phyloP scores from a whole-genome alignment of 2,888 invertebrate genomes.

The Prenolepis imparis region DNA sequence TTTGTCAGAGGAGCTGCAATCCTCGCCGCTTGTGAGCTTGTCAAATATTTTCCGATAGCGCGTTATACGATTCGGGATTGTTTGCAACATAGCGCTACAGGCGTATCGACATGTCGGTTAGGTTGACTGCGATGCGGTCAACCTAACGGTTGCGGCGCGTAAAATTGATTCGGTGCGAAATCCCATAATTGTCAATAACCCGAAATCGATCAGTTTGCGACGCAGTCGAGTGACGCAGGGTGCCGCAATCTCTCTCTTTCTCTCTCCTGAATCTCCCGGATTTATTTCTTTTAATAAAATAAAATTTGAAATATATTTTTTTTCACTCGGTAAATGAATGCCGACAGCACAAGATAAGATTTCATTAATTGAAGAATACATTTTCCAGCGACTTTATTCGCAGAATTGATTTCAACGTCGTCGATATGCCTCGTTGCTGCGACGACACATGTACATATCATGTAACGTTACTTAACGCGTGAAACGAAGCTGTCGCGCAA shows the following conservation, averaged over 20 bases:
- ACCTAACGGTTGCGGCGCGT: slow-evolving; percentile 36
- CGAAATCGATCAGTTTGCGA: slow-evolving; percentile 17
- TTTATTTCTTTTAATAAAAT: slow-evolving; percentile 1
- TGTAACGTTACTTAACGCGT: not conserved
- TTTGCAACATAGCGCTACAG: slow-evolving; percentile 32
- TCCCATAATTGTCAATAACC: slow-evolving; percentile 55
- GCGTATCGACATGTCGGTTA: slow-evolving; percentile 43
- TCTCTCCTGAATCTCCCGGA: not conserved
- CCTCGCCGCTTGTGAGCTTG: slow-evolving; percentile 24
- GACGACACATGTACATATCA: not conserved
- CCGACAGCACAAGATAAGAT: slow-evolving; percentile 22
- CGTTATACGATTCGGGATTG: slow-evolving; percentile 16
- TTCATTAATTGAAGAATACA: slow-evolving; percentile 30
- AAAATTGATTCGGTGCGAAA: slow-evolving; percentile 50
- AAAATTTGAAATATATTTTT: slow-evolving; percentile 20
- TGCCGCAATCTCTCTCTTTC: too few species aligned
- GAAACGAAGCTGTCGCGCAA: slow-evolving; percentile 36
- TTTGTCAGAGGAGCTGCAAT: slow-evolving; percentile 34
- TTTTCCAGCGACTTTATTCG: slow-evolving; percentile 30
- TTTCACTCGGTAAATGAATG: slow-evolving; percentile 21
- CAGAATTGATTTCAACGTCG: slow-evolving; percentile 20
- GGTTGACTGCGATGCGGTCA: slow-evolving; percentile 45
- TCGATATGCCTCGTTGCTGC: not conserved
- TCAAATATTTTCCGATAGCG: slow-evolving; percentile 48
- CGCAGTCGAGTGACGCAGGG: not conserved